Percentiles rank a stretch among this genome's conserved stretches.
Evolutionary conservation across 2,888 invertebrate genomes (phyloP).

Genomic region (Thecocarcelia acutangulata): DNA sequence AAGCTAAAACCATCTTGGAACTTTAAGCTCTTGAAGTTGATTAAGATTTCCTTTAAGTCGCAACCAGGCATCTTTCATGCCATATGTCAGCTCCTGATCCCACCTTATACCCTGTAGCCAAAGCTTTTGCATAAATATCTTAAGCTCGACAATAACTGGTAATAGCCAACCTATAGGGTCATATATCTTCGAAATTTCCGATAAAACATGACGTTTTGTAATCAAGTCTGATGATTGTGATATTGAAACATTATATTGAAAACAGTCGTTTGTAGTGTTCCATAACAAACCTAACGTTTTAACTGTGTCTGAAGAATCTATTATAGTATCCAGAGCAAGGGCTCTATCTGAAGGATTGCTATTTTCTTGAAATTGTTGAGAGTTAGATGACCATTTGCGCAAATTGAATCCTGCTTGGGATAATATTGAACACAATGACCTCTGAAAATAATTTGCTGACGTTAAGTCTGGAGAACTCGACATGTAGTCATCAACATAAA

Average conservation of each 20-base stretch:
- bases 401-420: conserved; percentile 42
- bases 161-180: conserved; percentile 50
- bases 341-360: conserved; percentile 8
- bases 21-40: not conserved
- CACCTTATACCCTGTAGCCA: conserved; percentile 48
- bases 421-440: conserved; percentile 25
- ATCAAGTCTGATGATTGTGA: not conserved
- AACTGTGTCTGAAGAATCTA: conserved; percentile 68
- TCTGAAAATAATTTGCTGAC: conserved; percentile 9
- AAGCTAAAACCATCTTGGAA: conserved; percentile 31
- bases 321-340: conserved; percentile 71
- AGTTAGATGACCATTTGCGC: conserved; percentile 50
- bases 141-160: conserved; percentile 24
- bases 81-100: conserved; percentile 20
- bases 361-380: conserved; percentile 18
- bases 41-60: not conserved
- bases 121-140: conserved; percentile 35
- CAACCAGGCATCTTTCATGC: not conserved
- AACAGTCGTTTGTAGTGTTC: too few relatives aligned
- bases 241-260: conserved; percentile 33
- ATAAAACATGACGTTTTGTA: conserved; percentile 52
- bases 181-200: conserved; percentile 55
- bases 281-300: too few relatives aligned
- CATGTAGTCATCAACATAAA: conserved; percentile 55
- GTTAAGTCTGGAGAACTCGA: conserved; percentile 57